Base-by-base conservation (phyloP, 2,888 invertebrate species). In the Mantis religiosa region DNA sequence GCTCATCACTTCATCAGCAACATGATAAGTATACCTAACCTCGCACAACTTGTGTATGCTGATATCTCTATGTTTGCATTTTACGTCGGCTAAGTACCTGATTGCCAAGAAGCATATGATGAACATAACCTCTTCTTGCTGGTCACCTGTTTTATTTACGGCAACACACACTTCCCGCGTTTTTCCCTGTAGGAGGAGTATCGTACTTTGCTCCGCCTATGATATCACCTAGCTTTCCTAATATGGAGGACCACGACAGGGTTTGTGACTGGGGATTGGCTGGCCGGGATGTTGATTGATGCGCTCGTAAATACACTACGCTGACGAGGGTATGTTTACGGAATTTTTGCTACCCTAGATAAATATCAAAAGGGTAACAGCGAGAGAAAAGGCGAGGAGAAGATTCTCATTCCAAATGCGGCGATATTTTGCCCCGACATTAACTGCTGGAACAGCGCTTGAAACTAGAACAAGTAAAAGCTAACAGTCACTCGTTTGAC, bases 171-270 rank as follows among this genome's bases (percentile, higher is more conserved):
- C 41, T 87, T 87, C 87, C 87, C 87, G 87, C 87, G 87, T 87
- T 54, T 54, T 54, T 54, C 30, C 30, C 6, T 30, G 34, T 14
- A 82, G 89, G 90, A 89, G 90, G 90, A 89, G 90, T 88, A 88
- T 71, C 30, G 28, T 81, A 47, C 34, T 87, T 89, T 41, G 89
- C 89, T 88, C 89, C 90, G 90, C 90, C 90, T 89, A 89, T 90
- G 87, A 89, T 88, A 89, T 90, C 89, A 87, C 89, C 89, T 89
- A 86, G 88, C 89, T 88, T 90, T 89, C 90, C 90, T 89, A 89
- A 90, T 90, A 90, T 90, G 90, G 90, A 88, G 89, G 89, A 89
- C 88, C 88, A 84, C 47, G 89, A 84, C 89, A 85, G 81, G 85
- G 85, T 54, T 87, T 89, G 88, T 90, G 82, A 34, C 84, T 82